phyloP scores from a whole-genome alignment of 1,140 invertebrate genomes.

The Procambarus clarkii region DNA sequence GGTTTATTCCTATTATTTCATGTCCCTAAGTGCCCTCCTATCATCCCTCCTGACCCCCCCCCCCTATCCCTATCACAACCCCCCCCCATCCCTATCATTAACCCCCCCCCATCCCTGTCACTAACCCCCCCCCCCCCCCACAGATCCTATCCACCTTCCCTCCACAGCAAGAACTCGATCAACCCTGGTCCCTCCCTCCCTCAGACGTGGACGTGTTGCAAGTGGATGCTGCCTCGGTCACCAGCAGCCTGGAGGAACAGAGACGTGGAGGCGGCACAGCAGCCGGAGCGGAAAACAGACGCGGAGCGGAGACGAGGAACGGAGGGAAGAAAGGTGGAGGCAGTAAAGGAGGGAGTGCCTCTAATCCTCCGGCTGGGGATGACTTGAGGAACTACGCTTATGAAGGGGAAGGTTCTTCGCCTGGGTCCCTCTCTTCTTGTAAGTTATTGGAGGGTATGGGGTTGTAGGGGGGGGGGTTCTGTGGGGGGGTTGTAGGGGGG shows the following conservation, averaged over 20 bases:
- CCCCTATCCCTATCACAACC: no score
- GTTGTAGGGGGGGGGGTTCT: no score
- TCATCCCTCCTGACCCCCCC: no score
- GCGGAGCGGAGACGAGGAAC: neutral
- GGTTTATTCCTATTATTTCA: no score
- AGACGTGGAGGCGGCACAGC: neutral
- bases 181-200: no score
- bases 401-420: neutral
- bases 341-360: neutral
- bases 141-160: no score
- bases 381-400: constrained; percentile 30
- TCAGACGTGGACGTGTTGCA: constrained; percentile 32
- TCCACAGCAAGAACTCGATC: no score
- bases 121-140: no score
- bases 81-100: no score
- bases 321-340: neutral
- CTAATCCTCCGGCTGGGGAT: neutral
- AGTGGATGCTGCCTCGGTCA: constrained; percentile 27
- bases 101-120: no score
- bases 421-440: constrained; percentile 27
- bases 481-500: neutral
- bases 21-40: no score
- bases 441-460: neutral
- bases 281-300: neutral
- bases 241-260: constrained; percentile 31